Evolutionary conservation across 2,113 vertebrate species (phyloP).

Genomic region (Ornithorhynchus anatinus): DNA sequence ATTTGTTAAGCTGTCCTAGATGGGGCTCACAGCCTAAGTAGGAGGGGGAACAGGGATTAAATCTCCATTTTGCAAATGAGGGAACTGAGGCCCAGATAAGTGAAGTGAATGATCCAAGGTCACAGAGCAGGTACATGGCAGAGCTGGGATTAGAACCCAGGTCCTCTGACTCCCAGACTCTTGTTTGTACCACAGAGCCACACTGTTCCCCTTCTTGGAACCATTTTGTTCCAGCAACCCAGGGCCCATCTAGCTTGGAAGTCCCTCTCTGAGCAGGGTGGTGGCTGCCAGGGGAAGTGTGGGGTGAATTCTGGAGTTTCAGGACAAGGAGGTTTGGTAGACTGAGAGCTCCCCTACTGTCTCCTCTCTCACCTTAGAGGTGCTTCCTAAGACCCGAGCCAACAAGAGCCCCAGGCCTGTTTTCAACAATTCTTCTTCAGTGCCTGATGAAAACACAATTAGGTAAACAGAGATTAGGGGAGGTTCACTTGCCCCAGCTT

Average conservation of each 20-base stretch:
- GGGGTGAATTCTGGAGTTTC: slow-evolving; percentile 37
- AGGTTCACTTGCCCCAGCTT: too few relatives aligned
- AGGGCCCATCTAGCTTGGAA: slow-evolving; percentile 46
- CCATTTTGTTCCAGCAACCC: slow-evolving; percentile 42
- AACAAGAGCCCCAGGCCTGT: neutral
- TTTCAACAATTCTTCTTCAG: too few relatives aligned
- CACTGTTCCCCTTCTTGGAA: slow-evolving; percentile 8
- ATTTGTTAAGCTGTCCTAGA: too few relatives aligned
- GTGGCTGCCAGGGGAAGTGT: slow-evolving; percentile 41
- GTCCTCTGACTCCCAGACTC: too few relatives aligned
- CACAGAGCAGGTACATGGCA: too few relatives aligned
- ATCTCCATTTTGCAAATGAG: too few relatives aligned
- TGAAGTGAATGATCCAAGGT: too few relatives aligned
- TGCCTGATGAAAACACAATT: slow-evolving; percentile 11
- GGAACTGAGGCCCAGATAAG: too few relatives aligned
- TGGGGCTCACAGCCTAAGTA: too few relatives aligned
- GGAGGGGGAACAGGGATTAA: too few relatives aligned
- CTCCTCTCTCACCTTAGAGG: neutral
- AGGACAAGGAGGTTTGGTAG: neutral
- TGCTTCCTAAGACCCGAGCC: neutral
- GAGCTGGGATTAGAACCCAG: too few relatives aligned
- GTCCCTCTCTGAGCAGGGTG: slow-evolving; percentile 41
- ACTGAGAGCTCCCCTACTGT: neutral
- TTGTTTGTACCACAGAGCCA: too few relatives aligned
- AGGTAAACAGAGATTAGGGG: slow-evolving; percentile 9